Evolutionary conservation across 2,888 invertebrate genomes (phyloP), one percentile per base, ranked within the genome.

Genomic region (Tinea pellionella): DNA sequence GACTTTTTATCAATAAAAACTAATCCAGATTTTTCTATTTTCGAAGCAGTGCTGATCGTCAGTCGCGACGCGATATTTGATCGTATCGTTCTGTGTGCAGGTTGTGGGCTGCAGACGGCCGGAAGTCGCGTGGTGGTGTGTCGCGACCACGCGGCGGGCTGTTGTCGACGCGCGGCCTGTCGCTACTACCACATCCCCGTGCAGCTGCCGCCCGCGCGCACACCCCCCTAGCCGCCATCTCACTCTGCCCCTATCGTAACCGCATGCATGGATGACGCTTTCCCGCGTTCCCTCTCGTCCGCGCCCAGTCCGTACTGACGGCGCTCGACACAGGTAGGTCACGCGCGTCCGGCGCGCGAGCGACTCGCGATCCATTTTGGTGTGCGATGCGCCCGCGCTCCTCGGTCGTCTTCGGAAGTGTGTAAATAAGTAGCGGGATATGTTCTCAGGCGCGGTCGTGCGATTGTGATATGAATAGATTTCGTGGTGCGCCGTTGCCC

Each of bases 141-240:
- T 89, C 95, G 96, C 86, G 96, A 97, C 90, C 96, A 96, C 85
- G 96, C 95, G 77, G 96, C 96, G 86, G 96, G 96, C 88, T 92
- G 94, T 88, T 97, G 97, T 89, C 92, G 93, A 82, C 94, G 96
- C 88, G 93, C 95, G 88, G 92, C 94, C 88, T 97, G 97, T 93
- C 97, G 96, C 92, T 97, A 96, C 91, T 97, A 96, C 92, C 96
- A 97, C 92, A 96, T 97, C 92, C 96, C 96, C 76, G 92, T 96
- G 83, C 92, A 92, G 78, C 89, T 95, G 90, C 95, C 95, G 77
- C 94, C 95, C 77, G 95, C 95, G 75, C 79, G 84, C 67, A 79
- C 82, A 65, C 87, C 88, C 65, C 88, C 87, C 64, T 87, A 86
- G 82, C 79, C 77, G 70, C 67, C 24, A 24, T 3, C 24, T 24